A percentile compares a stretch with the other conserved stretches of the same genome.
These are phyloP conservation scores for Squalus acanthias DNA, from an alignment of 2,797 vertebrate species.

Conservation along the genomic window DNA sequence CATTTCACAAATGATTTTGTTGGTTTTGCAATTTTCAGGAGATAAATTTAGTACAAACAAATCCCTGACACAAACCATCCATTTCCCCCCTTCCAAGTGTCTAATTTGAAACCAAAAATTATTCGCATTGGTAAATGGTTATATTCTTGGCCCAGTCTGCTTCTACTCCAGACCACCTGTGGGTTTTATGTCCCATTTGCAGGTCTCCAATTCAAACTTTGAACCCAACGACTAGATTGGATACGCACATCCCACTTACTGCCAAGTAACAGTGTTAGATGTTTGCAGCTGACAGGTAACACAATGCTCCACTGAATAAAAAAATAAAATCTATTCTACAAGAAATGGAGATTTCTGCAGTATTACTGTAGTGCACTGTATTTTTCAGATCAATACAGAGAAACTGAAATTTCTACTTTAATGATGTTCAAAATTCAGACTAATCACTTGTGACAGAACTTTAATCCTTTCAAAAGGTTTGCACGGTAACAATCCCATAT, in stretches of 20 bases:
- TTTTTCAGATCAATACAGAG: conserved; percentile 30
- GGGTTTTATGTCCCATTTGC: neutral
- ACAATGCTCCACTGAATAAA: conserved; percentile 29
- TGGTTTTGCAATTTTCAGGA: neutral
- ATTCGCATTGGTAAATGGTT: neutral
- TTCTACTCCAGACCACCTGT: neutral
- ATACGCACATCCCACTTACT: neutral
- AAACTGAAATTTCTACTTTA: conserved; percentile 36
- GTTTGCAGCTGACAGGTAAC: neutral
- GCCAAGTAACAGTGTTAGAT: neutral
- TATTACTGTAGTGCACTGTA: conserved; percentile 34
- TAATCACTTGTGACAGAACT: conserved; percentile 37
- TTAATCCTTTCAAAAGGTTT: conserved; percentile 38
- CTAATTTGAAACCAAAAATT: conserved; percentile 26
- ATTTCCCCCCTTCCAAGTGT: neutral
- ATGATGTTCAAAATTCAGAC: conserved; percentile 33
- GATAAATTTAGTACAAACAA: neutral
- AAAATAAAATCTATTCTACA: conserved; percentile 37
- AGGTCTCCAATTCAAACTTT: neutral
- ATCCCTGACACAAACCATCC: neutral
- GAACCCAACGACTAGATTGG: conserved; percentile 8
- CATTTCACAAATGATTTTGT: neutral
- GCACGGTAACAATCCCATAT: conserved; percentile 24
- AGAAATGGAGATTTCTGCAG: conserved; percentile 33
- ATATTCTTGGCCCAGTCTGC: neutral